phyloP scores from a whole-genome alignment of 2,113 vertebrate species.

The Bufo gargarizans region DNA sequence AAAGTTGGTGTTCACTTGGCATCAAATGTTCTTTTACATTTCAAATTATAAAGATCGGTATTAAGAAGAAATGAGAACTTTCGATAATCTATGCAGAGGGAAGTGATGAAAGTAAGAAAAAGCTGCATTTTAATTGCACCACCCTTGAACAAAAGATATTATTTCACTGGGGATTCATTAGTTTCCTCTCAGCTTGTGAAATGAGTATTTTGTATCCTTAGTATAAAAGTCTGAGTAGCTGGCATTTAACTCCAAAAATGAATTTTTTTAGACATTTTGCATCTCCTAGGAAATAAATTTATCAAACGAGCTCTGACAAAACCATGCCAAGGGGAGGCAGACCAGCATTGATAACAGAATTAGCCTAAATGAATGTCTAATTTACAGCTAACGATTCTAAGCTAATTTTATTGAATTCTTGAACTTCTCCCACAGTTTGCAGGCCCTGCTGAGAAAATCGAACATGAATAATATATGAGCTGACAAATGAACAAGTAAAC shows the following conservation, averaged over 20 bases:
- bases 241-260: conserved; percentile 55
- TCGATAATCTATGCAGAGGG: conserved; percentile 35
- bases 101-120: conserved; percentile 45
- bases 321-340: conserved; percentile 63
- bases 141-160: conserved; percentile 34
- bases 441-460: conserved; percentile 69
- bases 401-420: conserved; percentile 73
- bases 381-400: conserved; percentile 69
- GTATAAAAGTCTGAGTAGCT: conserved; percentile 21
- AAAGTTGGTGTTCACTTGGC: neutral
- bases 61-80: conserved; percentile 28
- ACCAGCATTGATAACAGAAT: conserved; percentile 68
- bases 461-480: conserved; percentile 72
- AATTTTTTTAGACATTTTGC: conserved; percentile 58
- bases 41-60: conserved; percentile 6
- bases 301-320: conserved; percentile 57
- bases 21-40: conserved; percentile 31
- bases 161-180: conserved; percentile 50
- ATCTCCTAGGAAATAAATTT: conserved; percentile 45
- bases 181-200: conserved; percentile 40
- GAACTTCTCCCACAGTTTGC: conserved; percentile 66
- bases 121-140: conserved; percentile 55
- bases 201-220: conserved; percentile 43
- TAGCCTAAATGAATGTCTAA: conserved; percentile 71
- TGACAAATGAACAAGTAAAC: conserved; percentile 75